phyloP scores from a whole-genome alignment of 35 echinoderm and acorn worm species.

The Diadema setosum region DNA sequence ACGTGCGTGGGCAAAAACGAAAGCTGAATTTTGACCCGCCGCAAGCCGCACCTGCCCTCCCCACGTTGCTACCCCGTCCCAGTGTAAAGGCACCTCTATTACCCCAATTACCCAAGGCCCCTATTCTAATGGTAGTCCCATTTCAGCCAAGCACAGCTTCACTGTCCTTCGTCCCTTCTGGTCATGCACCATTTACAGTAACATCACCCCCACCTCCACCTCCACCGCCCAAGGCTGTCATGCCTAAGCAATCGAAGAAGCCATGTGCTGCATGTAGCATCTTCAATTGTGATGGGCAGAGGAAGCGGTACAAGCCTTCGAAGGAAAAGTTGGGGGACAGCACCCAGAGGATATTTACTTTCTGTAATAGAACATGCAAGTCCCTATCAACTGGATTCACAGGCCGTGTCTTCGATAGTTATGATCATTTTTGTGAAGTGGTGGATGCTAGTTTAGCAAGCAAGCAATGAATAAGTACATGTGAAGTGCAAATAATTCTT shows the following conservation, averaged over 20 bases:
- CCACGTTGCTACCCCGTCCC: not conserved
- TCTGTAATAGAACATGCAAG: not conserved
- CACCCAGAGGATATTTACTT: slow-evolving; percentile 32
- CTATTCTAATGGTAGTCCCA: slow-evolving; percentile 47
- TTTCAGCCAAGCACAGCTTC: slow-evolving; percentile 34
- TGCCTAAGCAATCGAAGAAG: slow-evolving; percentile 39
- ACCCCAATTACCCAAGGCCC: not conserved
- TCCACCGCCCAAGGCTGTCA: not conserved
- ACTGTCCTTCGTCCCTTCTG: not conserved
- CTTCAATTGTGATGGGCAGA: slow-evolving; percentile 32
- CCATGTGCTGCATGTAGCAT: slow-evolving; percentile 59
- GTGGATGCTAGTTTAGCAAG: not conserved
- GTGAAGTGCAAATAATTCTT: not conserved
- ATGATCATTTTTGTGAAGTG: not conserved
- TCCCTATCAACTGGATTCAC: not conserved
- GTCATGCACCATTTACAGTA: slow-evolving; percentile 6
- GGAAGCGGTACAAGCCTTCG: slow-evolving; percentile 44
- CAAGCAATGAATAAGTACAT: not conserved
- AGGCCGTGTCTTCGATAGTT: not conserved
- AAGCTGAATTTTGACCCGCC: not conserved
- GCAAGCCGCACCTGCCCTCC: not conserved
- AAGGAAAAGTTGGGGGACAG: slow-evolving; percentile 15
- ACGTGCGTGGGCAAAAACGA: slow-evolving; percentile 22
- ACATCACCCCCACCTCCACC: slow-evolving; percentile 25
- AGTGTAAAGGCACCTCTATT: not conserved